phyloP scores from a whole-genome alignment of 1,140 invertebrate species.

The Whitmania pigra region DNA sequence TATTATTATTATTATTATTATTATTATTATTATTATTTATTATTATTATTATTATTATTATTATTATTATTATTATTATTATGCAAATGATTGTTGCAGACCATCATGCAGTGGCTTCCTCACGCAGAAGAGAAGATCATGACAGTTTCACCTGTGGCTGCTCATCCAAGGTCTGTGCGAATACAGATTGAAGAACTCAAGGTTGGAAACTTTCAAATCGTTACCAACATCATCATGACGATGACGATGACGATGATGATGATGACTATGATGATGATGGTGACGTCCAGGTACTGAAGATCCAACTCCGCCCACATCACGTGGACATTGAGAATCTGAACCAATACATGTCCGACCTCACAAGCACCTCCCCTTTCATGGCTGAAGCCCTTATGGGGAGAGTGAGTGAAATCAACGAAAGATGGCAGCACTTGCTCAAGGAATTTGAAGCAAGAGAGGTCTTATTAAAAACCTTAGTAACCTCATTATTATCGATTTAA shows the following conservation, averaged over 20 bases:
- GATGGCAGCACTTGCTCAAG: constrained; percentile 78
- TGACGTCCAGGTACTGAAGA: constrained; percentile 34
- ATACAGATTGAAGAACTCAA: constrained; percentile 82
- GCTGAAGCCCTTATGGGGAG: constrained; percentile 63
- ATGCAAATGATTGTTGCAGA: constrained; percentile 44
- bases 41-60: constrained; percentile 13
- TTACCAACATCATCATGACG: background rate
- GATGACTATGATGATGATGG: background rate
- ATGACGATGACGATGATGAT: background rate
- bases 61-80: constrained; percentile 17
- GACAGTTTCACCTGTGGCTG: constrained; percentile 70
- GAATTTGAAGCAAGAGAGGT: constrained; percentile 74
- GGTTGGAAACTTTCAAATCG: constrained; percentile 27
- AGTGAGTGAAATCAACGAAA: constrained; percentile 62
- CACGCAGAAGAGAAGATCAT: constrained; percentile 74
- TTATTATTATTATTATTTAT: constrained; percentile 12
- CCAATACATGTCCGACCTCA: constrained; percentile 36
- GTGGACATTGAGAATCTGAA: constrained; percentile 36
- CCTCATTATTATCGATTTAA: background rate
- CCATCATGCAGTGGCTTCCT: constrained; percentile 74
- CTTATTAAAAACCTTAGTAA: background rate
- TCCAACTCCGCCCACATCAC: constrained; percentile 32
- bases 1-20: constrained; percentile 16
- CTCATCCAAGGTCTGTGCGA: constrained; percentile 82
- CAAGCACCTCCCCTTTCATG: constrained; percentile 63